Evolutionary conservation across 2,888 invertebrate species (phyloP), one percentile per base, ranked within the genome.

Genomic region (Limnephilus rhombicus): DNA sequence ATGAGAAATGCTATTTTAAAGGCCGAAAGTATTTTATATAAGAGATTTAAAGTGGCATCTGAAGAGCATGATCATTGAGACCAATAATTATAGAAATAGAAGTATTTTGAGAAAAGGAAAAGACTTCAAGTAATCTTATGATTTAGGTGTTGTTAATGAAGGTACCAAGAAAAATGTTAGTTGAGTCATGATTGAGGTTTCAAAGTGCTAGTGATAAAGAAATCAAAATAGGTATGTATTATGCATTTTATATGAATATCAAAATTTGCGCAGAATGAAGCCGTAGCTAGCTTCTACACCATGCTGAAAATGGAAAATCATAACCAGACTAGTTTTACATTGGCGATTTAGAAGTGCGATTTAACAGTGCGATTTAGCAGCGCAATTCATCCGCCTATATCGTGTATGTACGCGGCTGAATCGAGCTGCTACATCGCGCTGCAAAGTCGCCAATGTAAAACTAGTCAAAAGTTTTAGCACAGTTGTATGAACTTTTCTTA

Each of bases 1-100:
- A 94, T 93, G 92, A 93, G 12, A 34, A 82, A 34, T 82, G 18
- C 34, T 34, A 31, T 34, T 5, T 82, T 82, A 82, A 82, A 31
- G 13, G 5, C 82, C 13, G 31, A 9, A 12, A 11, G 31, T 29
- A 29, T 29, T 82, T n/a, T 13, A 12, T 13, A 82, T 12, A 34
- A 31, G 31, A 31, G 2, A 82, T 31, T 13, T 82, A 7, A 31
- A 29, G 34, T 31, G 29, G 31, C 15, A 3, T 82, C 31, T 82
- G 34, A 24, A 68, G 7, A 68, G 5, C 68, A 7, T 24, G 24
- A 18, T 68, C 24, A 3, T 68, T 24, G 68, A 7, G 7, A 68
- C 68, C 68, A 68, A 68, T 24, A 24, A 68, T 68, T 68, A 24
- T 24, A 24, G 9, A 68, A 68, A 68, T 68, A 68, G 68, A 68